Evolutionary conservation across 1,140 invertebrate genomes (phyloP).

Genomic region (Brachionus asplanchnoidis): DNA sequence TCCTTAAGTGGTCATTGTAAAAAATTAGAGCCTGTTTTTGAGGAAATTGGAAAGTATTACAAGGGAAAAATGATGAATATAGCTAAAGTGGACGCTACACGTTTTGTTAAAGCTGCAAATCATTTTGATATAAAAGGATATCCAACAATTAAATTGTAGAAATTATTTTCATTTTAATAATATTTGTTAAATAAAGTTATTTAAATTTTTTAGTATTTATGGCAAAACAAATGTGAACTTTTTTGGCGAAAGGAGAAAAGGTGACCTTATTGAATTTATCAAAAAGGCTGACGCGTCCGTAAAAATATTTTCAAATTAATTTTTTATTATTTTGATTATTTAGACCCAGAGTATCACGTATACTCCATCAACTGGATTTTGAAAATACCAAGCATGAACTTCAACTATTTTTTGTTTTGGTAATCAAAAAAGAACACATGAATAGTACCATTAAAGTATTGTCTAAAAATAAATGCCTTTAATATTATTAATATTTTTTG

Average conservation of each 20-base stretch:
- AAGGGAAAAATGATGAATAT: slow-evolving; percentile 26
- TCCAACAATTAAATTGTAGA: slow-evolving; percentile 41
- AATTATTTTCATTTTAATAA: neutral
- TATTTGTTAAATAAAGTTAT: neutral
- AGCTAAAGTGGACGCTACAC: slow-evolving; percentile 32
- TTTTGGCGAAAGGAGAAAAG: slow-evolving; percentile 18
- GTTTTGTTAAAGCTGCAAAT: slow-evolving; percentile 30
- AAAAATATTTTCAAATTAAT: neutral
- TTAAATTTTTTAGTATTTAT: neutral
- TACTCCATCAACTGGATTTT: slow-evolving; percentile 34
- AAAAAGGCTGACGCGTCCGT: slow-evolving; percentile 10
- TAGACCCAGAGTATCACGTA: neutral
- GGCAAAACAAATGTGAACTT: neutral
- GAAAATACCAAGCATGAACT: slow-evolving; percentile 34
- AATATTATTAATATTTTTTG: neutral
- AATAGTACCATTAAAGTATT: neutral
- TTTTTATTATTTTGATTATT: neutral
- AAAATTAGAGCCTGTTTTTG: slow-evolving; percentile 41
- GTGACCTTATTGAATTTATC: slow-evolving; percentile 35
- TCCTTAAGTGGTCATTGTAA: slow-evolving; percentile 31
- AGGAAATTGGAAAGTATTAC: slow-evolving; percentile 34
- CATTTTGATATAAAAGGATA: slow-evolving; percentile 41
- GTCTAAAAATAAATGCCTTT: neutral
- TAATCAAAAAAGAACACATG: neutral
- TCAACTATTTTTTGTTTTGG: slow-evolving; percentile 16